Base-by-base conservation (phyloP, 2,888 invertebrate species). In the Pollenia labialis region DNA sequence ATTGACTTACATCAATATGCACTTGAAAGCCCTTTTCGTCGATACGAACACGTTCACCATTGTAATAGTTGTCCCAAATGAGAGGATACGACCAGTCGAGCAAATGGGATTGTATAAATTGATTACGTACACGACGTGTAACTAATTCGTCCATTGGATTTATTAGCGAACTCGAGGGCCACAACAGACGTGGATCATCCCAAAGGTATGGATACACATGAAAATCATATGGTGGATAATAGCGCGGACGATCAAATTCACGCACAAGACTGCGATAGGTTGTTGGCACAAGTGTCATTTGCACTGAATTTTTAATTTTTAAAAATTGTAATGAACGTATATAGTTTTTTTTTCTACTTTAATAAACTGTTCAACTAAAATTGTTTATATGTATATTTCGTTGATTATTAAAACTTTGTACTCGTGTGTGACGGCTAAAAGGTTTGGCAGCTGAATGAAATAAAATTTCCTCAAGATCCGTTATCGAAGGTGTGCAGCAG, bases 1-100 rank as follows among this genome's bases (percentile, higher is more conserved):
- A 97, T 89, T 97, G 96, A 90, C 96, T 95, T 0, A 97, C 96
- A 91, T 97, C 97, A 85, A 97, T 93, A 88, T 95, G 95, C n/a
- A 96, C 95, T 90, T 95, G 95, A 83, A 96, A 96, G 81, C 95
- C 95, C 89, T 96, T 95, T 6, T 95, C 95, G 89, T 95, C 95
- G 18, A 94, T 90, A 50, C 89, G 90, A 4, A 92, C 91, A 4
- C 92, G 89, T 77, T 92, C 91, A 4, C 92, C 92, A 46, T 91
- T 86, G 56, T 92, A 92, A 54, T 90, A 91, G 69, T 92, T 91
- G 48, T 91, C 89, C 91, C 91, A 92, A 18, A 89, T 88, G 89
- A 92, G 89, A 16, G 92, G 92, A 88, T 91, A 89, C 2, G 90
- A 71, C 92, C 92, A 92, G 9, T 92, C 91, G 23, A 89, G 80